phyloP scores from a whole-genome alignment of 2,113 vertebrate genomes.

The Chlorocebus sabaeus region DNA sequence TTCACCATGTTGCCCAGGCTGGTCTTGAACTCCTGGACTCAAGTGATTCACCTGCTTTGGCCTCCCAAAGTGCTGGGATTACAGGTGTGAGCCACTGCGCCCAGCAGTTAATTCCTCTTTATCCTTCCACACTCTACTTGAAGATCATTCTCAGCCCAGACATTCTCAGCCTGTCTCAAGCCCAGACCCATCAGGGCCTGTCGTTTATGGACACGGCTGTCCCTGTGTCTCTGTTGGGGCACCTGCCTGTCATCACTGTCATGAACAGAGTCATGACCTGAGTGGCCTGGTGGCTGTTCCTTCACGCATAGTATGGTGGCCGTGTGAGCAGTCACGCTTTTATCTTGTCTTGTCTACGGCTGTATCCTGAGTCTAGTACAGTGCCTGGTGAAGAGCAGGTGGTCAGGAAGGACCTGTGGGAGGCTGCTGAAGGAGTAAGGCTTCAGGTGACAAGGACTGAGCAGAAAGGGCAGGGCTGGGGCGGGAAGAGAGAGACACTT shows the following conservation, averaged over 20 bases:
- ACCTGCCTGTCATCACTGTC: background rate
- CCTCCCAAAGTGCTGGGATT: no score
- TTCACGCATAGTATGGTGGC: rapidly evolving
- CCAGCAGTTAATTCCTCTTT: background rate
- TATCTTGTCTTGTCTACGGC: rapidly evolving
- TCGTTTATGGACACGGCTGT: rapidly evolving
- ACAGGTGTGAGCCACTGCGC: no score
- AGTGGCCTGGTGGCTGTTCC: background rate
- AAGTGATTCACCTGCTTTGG: no score
- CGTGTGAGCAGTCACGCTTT: background rate
- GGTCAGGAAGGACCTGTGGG: background rate
- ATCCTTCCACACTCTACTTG: background rate
- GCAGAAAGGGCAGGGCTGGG: no score
- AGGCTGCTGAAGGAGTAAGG: no score
- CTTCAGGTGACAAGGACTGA: background rate
- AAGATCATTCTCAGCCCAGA: background rate
- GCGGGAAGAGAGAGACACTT: no score
- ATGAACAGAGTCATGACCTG: background rate
- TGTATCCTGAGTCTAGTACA: background rate
- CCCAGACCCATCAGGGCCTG: no score
- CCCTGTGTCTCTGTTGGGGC: no score
- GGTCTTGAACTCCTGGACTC: no score
- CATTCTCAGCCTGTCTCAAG: no score
- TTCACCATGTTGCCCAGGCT: no score
- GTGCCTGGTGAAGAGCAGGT: no score